A percentile compares a stretch with the other conserved stretches of the same genome.
Evolutionary conservation across 2,797 vertebrate genomes (phyloP).

Genomic region (Alosa sapidissima): DNA sequence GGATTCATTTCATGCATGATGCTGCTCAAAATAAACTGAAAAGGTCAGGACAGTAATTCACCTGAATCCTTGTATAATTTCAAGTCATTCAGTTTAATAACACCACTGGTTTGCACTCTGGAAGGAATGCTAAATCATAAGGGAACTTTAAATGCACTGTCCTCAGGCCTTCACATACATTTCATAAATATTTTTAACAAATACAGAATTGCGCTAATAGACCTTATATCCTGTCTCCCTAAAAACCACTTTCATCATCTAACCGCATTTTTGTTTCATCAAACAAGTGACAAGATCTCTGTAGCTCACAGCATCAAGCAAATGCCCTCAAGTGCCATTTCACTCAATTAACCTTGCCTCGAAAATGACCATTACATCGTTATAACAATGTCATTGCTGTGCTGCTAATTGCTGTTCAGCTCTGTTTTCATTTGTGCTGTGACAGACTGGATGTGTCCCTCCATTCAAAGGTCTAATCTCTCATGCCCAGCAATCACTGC

Average conservation of each 20-base stretch:
- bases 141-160: not conserved
- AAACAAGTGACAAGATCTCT: not conserved
- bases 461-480: not conserved
- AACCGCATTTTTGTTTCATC: not conserved
- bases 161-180: not conserved
- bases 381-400: not conserved
- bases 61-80: not conserved
- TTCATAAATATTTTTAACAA: not conserved
- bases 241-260: not conserved
- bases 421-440: not conserved
- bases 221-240: not conserved
- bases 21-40: not conserved
- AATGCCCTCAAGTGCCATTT: not conserved
- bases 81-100: not conserved
- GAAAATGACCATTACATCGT: not conserved
- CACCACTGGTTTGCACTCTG: not conserved
- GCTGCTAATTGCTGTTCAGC: constrained; percentile 8
- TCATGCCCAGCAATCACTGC: not conserved
- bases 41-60: not conserved
- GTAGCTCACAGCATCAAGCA: not conserved
- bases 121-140: not conserved
- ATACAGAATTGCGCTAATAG: not conserved
- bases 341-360: not conserved
- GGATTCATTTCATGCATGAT: not conserved
- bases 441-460: not conserved